Percentiles rank a stretch among this genome's conserved stretches.
Evolutionary conservation across 2,113 vertebrate genomes (phyloP).

Genomic region (Oreochromis spilurus): DNA sequence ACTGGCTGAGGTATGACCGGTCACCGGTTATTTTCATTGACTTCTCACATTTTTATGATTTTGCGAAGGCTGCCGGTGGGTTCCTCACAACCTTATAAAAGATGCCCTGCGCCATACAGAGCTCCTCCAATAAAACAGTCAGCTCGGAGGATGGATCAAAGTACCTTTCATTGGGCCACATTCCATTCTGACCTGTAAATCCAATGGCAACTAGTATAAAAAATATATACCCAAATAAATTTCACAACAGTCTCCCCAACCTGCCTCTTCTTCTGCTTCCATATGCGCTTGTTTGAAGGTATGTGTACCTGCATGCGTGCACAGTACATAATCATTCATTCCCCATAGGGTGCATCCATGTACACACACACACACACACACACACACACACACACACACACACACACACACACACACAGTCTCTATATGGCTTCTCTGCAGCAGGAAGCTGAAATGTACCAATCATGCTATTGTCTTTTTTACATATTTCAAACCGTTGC

Average conservation of each 20-base stretch:
- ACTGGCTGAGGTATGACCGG: neutral
- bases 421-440: neutral
- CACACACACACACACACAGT: neutral
- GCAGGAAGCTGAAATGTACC: slow-evolving; percentile 25
- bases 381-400: neutral
- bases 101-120: slow-evolving; percentile 41
- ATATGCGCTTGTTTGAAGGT: neutral
- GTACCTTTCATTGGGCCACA: slow-evolving; percentile 65
- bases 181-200: slow-evolving; percentile 73
- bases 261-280: neutral
- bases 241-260: slow-evolving; percentile 37
- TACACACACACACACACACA: neutral
- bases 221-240: slow-evolving; percentile 71
- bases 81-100: slow-evolving; percentile 66
- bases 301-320: neutral
- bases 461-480: slow-evolving; percentile 32
- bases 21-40: slow-evolving; percentile 31
- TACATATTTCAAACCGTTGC: slow-evolving; percentile 20
- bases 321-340: slow-evolving; percentile 2
- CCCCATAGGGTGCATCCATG: slow-evolving; percentile 21
- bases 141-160: slow-evolving; percentile 67
- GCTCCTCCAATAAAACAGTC: slow-evolving; percentile 56
- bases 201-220: slow-evolving; percentile 67
- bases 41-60: slow-evolving; percentile 62
- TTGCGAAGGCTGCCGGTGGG: slow-evolving; percentile 38